Percentiles rank a stretch among this genome's conserved stretches.
phyloP scores from a whole-genome alignment of 2,888 invertebrate genomes.

The Xiphydria camelus region DNA sequence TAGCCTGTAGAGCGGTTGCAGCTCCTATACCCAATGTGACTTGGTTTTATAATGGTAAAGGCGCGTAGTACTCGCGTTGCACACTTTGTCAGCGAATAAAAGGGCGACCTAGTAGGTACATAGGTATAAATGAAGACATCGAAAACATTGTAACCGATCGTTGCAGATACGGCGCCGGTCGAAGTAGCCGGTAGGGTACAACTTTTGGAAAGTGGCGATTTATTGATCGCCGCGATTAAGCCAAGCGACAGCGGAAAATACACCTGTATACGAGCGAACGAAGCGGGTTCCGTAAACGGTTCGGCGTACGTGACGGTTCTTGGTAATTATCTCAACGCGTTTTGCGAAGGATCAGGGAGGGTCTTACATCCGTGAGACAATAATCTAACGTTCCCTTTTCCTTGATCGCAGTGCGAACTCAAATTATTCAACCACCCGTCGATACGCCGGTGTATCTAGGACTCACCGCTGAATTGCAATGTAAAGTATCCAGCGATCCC shows the following conservation, averaged over 20 bases:
- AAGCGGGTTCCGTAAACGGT: conserved; percentile 83
- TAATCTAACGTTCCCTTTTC: neutral
- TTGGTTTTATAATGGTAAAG: conserved; percentile 92
- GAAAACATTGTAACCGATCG: too few relatives aligned
- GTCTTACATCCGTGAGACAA: neutral
- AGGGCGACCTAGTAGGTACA: neutral
- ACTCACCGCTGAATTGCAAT: conserved; percentile 89
- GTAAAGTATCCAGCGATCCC: conserved; percentile 91
- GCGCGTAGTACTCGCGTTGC: conserved; percentile 38
- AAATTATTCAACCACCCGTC: conserved; percentile 91
- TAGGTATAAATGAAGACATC: conserved; percentile 1
- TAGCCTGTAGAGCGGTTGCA: conserved; percentile 85
- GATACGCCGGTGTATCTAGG: conserved; percentile 91
- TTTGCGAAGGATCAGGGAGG: neutral
- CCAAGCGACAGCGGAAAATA: conserved; percentile 86
- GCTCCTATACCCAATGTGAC: conserved; percentile 89
- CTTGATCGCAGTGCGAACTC: conserved; percentile 75
- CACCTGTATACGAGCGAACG: conserved; percentile 85
- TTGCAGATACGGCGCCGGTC: conserved; percentile 65
- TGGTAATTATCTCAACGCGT: conserved; percentile 62
- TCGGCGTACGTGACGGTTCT: conserved; percentile 82
- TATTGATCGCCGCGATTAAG: conserved; percentile 84
- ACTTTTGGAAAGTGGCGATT: conserved; percentile 82
- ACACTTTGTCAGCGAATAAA: neutral
- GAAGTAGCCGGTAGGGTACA: conserved; percentile 78